A percentile compares a stretch with the other conserved stretches of the same genome.
Conservation (phyloP, 2,113 vertebrate species). For the Lonchura striata region DNA sequence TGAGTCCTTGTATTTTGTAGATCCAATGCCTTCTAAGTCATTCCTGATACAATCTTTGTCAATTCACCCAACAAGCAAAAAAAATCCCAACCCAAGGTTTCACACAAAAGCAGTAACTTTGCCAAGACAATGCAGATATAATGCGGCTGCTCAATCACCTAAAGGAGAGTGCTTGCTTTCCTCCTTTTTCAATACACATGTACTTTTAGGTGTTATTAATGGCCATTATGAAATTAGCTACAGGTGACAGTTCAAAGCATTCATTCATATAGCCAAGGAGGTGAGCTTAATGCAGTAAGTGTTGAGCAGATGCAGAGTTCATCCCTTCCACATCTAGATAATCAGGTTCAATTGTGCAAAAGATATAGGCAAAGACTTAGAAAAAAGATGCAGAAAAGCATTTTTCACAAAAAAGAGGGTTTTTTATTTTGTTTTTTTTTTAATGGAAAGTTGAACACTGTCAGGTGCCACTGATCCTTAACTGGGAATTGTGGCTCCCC, state of each 20-base stretch:
- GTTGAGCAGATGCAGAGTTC: not conserved
- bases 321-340: not conserved
- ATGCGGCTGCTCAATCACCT: not conserved
- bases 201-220: not conserved
- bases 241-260: not conserved
- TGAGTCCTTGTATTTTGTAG: not conserved
- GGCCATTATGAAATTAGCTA: not conserved
- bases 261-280: not conserved
- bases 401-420: not conserved
- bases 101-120: not conserved
- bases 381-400: not conserved
- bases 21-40: not conserved
- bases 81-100: not conserved
- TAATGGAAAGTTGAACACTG: not conserved
- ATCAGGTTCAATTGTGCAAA: not conserved
- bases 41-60: not conserved
- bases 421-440: not conserved
- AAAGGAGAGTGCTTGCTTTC: not conserved
- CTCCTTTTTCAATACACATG: not conserved
- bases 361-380: not conserved
- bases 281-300: not conserved
- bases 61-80: not conserved
- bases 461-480: not conserved
- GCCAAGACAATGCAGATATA: not conserved
- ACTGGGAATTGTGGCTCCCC: not conserved